Conservation (phyloP, 2,113 vertebrate species). For the Recurvirostra avosetta region DNA sequence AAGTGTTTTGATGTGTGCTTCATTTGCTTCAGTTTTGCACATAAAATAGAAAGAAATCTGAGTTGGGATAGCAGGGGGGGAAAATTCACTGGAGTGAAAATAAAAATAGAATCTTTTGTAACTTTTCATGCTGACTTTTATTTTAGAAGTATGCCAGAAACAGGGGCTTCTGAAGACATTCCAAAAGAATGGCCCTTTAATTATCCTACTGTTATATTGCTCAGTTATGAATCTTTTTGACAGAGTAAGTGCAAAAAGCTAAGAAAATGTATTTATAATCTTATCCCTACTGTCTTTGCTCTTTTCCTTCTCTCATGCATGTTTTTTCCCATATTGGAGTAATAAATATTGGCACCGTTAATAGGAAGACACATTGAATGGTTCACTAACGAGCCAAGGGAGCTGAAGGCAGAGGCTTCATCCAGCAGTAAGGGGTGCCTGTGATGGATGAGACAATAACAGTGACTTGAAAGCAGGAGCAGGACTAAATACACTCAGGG, state of each 20-base stretch:
- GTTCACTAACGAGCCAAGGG: not conserved
- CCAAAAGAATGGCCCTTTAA: conserved; percentile 35
- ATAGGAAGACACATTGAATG: not conserved
- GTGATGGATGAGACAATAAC: not conserved
- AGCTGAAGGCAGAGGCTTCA: conserved; percentile 3
- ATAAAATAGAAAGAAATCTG: conserved; percentile 18
- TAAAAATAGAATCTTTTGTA: conserved; percentile 59
- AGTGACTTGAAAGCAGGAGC: not conserved
- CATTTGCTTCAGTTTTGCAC: conserved; percentile 1
- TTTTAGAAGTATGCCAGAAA: conserved; percentile 36
- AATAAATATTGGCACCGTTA: conserved; percentile 28
- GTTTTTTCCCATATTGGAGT: not conserved
- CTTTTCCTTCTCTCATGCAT: not conserved
- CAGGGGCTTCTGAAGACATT: conserved; percentile 32
- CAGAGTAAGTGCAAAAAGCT: conserved; percentile 45
- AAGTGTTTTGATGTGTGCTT: not conserved
- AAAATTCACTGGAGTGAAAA: conserved; percentile 20
- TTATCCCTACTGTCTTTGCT: not conserved
- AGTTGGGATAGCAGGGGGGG: not conserved
- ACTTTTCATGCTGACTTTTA: conserved; percentile 31
- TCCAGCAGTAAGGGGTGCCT: not conserved
- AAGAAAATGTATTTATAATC: conserved; percentile 48
- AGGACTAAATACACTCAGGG: not conserved
- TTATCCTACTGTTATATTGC: conserved; percentile 37
- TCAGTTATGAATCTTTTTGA: conserved; percentile 50